phyloP scores from a whole-genome alignment of 1,140 invertebrate genomes.

The Sinella curviseta region DNA sequence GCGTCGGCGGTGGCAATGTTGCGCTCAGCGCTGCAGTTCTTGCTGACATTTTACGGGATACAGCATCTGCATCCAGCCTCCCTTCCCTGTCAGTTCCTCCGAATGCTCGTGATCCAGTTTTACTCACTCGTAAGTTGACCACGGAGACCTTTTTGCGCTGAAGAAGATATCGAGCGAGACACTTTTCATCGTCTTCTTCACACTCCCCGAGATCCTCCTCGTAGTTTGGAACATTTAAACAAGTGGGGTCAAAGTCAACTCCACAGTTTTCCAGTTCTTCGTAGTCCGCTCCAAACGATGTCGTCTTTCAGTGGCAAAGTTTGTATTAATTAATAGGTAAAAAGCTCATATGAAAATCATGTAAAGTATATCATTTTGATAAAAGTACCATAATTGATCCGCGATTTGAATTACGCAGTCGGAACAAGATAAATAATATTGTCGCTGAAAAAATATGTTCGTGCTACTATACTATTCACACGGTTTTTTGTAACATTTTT shows the following conservation, averaged over 20 bases:
- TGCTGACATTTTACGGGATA: background rate
- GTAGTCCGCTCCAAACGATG: too few relatives aligned
- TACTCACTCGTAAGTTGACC: background rate
- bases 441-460: too few relatives aligned
- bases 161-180: background rate
- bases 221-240: background rate
- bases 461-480: too few relatives aligned
- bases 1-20: background rate
- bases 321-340: too few relatives aligned
- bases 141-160: background rate
- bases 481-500: too few relatives aligned
- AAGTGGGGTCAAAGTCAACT: background rate
- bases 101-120: background rate
- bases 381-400: too few relatives aligned
- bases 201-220: background rate
- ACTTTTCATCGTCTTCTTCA: conserved; percentile 7
- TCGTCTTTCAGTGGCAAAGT: too few relatives aligned
- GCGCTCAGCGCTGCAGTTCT: background rate
- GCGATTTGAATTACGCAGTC: too few relatives aligned
- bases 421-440: too few relatives aligned
- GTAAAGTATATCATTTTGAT: too few relatives aligned
- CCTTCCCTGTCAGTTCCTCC: background rate
- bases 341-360: too few relatives aligned
- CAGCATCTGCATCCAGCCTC: background rate
- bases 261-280: conserved; percentile 11